Conservation (phyloP, 1,140 invertebrate genomes). For the Drosophila sp. region DNA sequence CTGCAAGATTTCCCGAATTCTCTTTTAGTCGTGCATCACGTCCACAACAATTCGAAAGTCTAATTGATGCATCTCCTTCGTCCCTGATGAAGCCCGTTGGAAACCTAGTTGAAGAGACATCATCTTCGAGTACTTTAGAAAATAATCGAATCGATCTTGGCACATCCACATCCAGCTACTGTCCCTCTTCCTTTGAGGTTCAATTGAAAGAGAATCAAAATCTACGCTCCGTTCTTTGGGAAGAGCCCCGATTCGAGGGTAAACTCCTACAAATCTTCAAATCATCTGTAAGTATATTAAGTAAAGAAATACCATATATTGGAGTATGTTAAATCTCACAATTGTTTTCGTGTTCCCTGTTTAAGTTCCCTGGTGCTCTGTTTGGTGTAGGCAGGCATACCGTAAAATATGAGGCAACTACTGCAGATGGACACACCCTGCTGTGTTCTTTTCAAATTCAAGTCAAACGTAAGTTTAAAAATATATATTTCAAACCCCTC, state of each 20-base stretch:
- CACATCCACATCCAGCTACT: slow-evolving; percentile 79
- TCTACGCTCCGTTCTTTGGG: slow-evolving; percentile 87
- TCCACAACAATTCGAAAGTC: background rate
- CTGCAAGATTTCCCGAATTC: slow-evolving; percentile 5
- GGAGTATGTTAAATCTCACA: background rate
- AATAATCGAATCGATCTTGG: slow-evolving; percentile 52
- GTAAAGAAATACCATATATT: too few species aligned
- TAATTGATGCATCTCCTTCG: slow-evolving; percentile 2
- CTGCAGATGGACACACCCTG: slow-evolving; percentile 87
- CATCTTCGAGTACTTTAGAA: slow-evolving; percentile 5
- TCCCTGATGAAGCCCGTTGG: slow-evolving; percentile 14
- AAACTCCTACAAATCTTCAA: slow-evolving; percentile 87
- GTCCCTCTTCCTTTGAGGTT: slow-evolving; percentile 88
- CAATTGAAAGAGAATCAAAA: slow-evolving; percentile 86
- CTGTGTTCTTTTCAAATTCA: slow-evolving; percentile 88
- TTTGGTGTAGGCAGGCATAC: slow-evolving; percentile 87
- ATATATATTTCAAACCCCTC: background rate
- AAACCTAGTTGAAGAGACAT: background rate
- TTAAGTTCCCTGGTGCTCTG: slow-evolving; percentile 87
- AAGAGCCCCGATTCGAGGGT: slow-evolving; percentile 88
- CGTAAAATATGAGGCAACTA: slow-evolving; percentile 88
- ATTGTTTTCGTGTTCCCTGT: background rate
- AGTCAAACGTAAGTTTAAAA: slow-evolving; percentile 86
- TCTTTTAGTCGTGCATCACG: background rate
- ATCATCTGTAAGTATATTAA: slow-evolving; percentile 86